Percentiles rank a stretch among this genome's conserved stretches.
These are phyloP conservation scores for Byasa hedistus DNA, from an alignment of 2,888 invertebrate species.

Conservation along the genomic window DNA sequence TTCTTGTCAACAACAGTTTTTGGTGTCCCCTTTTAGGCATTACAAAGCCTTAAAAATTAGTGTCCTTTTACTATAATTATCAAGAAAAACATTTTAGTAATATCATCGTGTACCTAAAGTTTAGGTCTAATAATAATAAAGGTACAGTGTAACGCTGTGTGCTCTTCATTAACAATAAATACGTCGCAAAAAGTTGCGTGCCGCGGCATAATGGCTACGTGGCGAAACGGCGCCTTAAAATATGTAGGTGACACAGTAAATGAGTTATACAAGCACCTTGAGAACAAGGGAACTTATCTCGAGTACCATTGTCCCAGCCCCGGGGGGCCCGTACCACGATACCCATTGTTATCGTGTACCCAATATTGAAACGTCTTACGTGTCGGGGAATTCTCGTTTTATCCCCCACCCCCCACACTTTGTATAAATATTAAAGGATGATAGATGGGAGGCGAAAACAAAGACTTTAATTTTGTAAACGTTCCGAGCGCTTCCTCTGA, in stretches of 20 bases:
- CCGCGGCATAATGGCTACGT: not conserved
- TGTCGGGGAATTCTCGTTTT: slow-evolving; percentile 15
- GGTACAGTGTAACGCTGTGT: not conserved
- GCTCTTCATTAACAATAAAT: slow-evolving; percentile 10
- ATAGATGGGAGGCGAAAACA: slow-evolving; percentile 19
- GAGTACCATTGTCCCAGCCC: slow-evolving; percentile 32
- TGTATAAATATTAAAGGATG: slow-evolving; percentile 17
- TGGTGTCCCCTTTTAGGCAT: too few relatives aligned
- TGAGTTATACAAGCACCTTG: slow-evolving; percentile 38
- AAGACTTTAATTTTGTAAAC: slow-evolving; percentile 23
- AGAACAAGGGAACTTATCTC: slow-evolving; percentile 34
- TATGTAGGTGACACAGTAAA: slow-evolving; percentile 34
- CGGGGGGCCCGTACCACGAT: slow-evolving; percentile 22
- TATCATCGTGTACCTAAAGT: too few relatives aligned
- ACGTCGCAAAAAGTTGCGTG: slow-evolving; percentile 8
- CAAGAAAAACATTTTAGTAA: too few relatives aligned
- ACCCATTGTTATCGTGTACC: slow-evolving; percentile 29
- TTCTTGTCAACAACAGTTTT: too few relatives aligned
- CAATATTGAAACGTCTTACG: slow-evolving; percentile 27
- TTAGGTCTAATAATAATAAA: too few relatives aligned
- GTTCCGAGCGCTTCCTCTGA: slow-evolving; percentile 9
- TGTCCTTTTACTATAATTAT: too few relatives aligned
- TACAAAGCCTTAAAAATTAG: too few relatives aligned
- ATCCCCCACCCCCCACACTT: slow-evolving; percentile 10
- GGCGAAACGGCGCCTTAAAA: slow-evolving; percentile 21